A percentile compares a stretch with the other conserved stretches of the same genome.
Evolutionary conservation across 2,797 vertebrate genomes (phyloP).

Genomic region (Malurus splendens): DNA sequence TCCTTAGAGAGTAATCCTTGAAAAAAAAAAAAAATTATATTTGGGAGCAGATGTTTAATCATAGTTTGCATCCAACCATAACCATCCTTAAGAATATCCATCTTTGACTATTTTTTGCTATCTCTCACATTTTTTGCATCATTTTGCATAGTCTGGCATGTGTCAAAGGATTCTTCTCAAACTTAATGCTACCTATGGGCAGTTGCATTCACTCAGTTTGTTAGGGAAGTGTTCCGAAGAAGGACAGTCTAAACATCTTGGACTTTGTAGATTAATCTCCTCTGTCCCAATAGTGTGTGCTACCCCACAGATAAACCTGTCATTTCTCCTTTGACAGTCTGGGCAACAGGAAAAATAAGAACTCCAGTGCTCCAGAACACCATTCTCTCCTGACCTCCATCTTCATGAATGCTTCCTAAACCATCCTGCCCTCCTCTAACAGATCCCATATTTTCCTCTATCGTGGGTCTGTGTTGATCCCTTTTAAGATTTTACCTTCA

Average conservation of each 20-base stretch:
- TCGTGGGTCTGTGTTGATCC: neutral
- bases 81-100: neutral
- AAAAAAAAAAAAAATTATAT: neutral
- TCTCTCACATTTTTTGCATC: neutral
- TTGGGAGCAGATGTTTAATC: neutral
- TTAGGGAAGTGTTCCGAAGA: neutral
- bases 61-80: neutral
- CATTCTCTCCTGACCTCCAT: fast-evolving
- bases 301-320: neutral
- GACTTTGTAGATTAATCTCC: neutral
- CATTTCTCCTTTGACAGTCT: neutral
- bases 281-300: neutral
- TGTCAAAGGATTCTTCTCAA: neutral
- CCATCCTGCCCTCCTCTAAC: neutral
- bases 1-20: neutral
- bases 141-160: neutral
- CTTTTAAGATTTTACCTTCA: neutral
- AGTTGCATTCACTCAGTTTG: neutral
- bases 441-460: neutral
- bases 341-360: neutral
- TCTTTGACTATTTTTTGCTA: neutral
- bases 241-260: neutral
- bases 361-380: neutral
- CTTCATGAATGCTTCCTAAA: neutral
- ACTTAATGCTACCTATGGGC: neutral